Evolutionary conservation across 2,113 vertebrate genomes (phyloP).

Genomic region (Oenanthe melanoleuca): DNA sequence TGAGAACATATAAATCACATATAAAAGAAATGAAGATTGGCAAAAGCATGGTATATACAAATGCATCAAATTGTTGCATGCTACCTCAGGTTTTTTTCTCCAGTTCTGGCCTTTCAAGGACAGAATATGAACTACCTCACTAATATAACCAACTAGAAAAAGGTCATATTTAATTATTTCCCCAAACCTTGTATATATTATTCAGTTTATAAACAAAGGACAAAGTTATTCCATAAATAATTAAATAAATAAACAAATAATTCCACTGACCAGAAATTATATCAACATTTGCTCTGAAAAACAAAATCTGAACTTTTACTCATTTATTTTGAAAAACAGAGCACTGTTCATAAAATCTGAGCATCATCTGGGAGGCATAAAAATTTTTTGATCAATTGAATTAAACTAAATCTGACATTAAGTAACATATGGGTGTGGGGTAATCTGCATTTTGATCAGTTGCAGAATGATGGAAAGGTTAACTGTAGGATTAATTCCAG

Average conservation of each 20-base stretch:
- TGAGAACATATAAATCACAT: neutral
- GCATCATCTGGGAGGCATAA: neutral
- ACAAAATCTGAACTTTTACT: neutral
- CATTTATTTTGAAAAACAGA: neutral
- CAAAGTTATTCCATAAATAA: neutral
- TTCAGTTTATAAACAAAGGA: neutral
- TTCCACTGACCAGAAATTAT: neutral
- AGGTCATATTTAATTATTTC: neutral
- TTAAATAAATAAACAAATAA: neutral
- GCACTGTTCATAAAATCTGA: neutral
- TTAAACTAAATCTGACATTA: neutral
- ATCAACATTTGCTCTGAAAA: neutral
- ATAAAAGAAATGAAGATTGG: neutral
- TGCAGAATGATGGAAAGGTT: neutral
- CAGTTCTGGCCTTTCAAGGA: neutral
- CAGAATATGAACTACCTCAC: neutral
- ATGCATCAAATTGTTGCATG: neutral
- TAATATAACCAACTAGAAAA: neutral
- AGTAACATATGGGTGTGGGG: neutral
- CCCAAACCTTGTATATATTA: neutral
- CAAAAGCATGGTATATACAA: neutral
- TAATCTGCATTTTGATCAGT: neutral
- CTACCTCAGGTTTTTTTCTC: neutral
- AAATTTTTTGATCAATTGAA: neutral
- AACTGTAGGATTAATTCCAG: neutral